phyloP scores from a whole-genome alignment of 2,888 invertebrate genomes.

The Dicyrtomina minuta region DNA sequence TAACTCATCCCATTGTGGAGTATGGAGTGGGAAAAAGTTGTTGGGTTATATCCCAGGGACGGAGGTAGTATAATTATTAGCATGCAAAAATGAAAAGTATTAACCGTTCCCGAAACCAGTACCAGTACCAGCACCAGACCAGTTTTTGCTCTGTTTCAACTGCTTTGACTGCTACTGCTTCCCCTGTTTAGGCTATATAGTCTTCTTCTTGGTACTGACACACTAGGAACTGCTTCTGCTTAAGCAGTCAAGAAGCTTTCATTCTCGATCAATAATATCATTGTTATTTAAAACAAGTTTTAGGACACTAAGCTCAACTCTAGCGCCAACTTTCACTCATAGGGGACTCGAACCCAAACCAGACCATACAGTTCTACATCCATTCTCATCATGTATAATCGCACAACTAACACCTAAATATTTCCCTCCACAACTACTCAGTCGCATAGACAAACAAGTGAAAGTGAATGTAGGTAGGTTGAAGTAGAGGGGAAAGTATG shows the following conservation, averaged over 20 bases:
- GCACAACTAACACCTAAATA: no score
- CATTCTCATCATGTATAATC: no score
- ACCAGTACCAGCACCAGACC: not conserved
- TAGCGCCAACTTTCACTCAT: not conserved
- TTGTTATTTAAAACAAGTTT: not conserved
- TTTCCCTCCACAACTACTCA: no score
- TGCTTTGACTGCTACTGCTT: no score
- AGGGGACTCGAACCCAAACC: not conserved
- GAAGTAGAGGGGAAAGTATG: no score
- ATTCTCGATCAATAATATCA: constrained; percentile 21
- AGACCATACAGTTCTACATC: not conserved
- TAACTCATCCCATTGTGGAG: not conserved
- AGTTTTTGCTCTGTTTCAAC: constrained; percentile 2
- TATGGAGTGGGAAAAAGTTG: no score
- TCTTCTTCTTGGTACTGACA: not conserved
- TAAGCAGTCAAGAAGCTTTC: constrained; percentile 26
- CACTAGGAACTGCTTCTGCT: constrained; percentile 6
- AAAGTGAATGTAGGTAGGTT: no score
- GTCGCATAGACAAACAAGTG: no score
- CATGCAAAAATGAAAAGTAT: not conserved
- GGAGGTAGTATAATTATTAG: not conserved
- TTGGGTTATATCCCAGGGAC: no score
- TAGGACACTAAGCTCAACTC: not conserved
- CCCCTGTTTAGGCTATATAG: no score
- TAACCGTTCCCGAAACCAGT: no score